Percentiles rank a stretch among this genome's conserved stretches.
Evolutionary conservation across 2,113 vertebrate genomes (phyloP).

Genomic region (Labrus mixtus): DNA sequence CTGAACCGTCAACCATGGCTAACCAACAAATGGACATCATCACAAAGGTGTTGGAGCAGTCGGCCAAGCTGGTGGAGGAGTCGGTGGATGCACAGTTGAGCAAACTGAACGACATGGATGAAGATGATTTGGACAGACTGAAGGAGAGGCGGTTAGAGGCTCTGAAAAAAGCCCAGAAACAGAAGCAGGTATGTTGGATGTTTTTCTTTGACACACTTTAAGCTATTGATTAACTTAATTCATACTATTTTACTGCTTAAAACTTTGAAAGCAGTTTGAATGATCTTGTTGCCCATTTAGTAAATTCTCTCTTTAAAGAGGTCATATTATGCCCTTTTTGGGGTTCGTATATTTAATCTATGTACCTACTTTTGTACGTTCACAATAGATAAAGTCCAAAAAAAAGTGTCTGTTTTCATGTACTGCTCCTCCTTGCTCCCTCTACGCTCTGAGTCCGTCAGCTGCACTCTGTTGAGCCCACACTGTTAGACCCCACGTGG

Average conservation of each 20-base stretch:
- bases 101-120: constrained; percentile 92
- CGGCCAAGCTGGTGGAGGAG: constrained; percentile 84
- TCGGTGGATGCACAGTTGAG: constrained; percentile 91
- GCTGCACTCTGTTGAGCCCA: too few relatives aligned
- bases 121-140: constrained; percentile 92
- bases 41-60: constrained; percentile 90
- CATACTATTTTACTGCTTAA: neutral
- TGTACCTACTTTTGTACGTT: too few relatives aligned
- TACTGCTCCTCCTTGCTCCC: too few relatives aligned
- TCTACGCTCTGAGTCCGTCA: too few relatives aligned
- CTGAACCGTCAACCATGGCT: constrained; percentile 83
- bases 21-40: constrained; percentile 87
- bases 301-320: too few relatives aligned
- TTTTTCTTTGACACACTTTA: too few relatives aligned
- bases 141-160: constrained; percentile 93
- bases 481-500: too few relatives aligned
- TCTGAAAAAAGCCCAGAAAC: constrained; percentile 94
- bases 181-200: constrained; percentile 90
- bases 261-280: neutral
- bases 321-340: too few relatives aligned
- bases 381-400: too few relatives aligned
- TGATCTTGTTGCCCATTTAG: too few relatives aligned
- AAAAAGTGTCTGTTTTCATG: too few relatives aligned
- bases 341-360: too few relatives aligned
- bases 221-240: neutral